A percentile compares a stretch with the other conserved stretches of the same genome.
phyloP scores from a whole-genome alignment of 1,140 invertebrate species.

The Drosophila kohkoa region DNA sequence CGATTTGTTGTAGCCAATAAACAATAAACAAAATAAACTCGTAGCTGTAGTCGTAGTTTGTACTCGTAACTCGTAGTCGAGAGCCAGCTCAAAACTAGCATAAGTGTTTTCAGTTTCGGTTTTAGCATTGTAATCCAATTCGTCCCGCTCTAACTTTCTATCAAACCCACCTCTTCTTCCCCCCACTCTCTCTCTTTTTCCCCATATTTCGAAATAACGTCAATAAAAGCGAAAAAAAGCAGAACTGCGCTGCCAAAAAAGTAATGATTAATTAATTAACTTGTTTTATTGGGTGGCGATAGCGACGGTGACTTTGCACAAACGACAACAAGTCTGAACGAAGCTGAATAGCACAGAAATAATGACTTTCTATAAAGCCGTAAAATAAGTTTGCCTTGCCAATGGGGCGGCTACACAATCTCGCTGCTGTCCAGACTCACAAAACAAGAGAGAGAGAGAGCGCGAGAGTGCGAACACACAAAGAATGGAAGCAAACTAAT shows the following conservation, averaged over 20 bases:
- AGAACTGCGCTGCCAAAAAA: slow-evolving; percentile 63
- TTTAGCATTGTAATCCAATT: slow-evolving; percentile 74
- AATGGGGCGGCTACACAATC: slow-evolving; percentile 11
- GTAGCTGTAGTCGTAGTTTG: slow-evolving; percentile 41
- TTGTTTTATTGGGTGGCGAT: slow-evolving; percentile 73
- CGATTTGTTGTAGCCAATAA: slow-evolving; percentile 37
- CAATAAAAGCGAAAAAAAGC: slow-evolving; percentile 59
- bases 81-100: slow-evolving; percentile 38
- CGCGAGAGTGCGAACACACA: not conserved
- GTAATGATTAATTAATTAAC: slow-evolving; percentile 82
- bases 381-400: slow-evolving; percentile 63
- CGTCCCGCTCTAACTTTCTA: slow-evolving; percentile 20
- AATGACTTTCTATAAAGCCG: slow-evolving; percentile 57
- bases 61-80: slow-evolving; percentile 40
- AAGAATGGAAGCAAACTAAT: slow-evolving; percentile 69
- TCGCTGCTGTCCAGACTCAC: not conserved
- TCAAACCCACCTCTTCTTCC: not conserved
- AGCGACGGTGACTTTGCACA: slow-evolving; percentile 12
- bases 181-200: not conserved
- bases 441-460: not conserved
- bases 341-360: slow-evolving; percentile 12
- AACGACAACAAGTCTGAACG: not conserved
- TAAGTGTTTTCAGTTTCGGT: slow-evolving; percentile 73
- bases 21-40: not conserved
- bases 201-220: slow-evolving; percentile 46